These are phyloP conservation scores for Tetragonula clypearis DNA, from an alignment of 1,140 invertebrate species.

Conservation along the genomic window DNA sequence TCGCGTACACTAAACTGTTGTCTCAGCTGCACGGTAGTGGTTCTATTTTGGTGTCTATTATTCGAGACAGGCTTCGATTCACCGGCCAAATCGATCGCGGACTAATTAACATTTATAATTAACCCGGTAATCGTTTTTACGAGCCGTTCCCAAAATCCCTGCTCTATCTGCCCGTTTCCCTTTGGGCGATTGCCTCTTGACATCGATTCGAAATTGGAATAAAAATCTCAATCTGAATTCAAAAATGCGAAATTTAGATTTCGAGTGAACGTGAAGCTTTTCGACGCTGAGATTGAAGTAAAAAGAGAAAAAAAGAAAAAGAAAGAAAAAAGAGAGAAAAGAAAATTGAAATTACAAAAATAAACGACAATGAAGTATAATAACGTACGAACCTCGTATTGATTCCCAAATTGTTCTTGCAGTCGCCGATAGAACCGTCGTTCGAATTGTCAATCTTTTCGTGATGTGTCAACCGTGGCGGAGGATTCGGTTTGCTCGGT, in stretches of 20 bases:
- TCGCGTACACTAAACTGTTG: conserved; percentile 72
- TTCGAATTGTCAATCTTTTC: conserved; percentile 73
- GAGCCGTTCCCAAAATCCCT: conserved; percentile 50
- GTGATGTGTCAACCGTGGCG: conserved; percentile 78
- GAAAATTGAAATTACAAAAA: neutral
- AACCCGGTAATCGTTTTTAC: conserved; percentile 75
- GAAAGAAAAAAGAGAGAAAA: neutral
- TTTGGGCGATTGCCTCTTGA: neutral
- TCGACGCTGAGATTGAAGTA: neutral
- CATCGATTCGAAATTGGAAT: neutral
- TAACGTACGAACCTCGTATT: conserved; percentile 47
- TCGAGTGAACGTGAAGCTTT: neutral
- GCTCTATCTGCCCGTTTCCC: neutral
- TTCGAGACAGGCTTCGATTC: conserved; percentile 78
- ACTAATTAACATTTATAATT: conserved; percentile 83
- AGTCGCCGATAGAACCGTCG: conserved; percentile 46
- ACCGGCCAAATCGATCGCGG: conserved; percentile 81
- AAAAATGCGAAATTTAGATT: neutral
- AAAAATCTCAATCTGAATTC: neutral
- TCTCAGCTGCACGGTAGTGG: conserved; percentile 68
- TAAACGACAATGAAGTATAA: neutral
- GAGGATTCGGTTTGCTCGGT: conserved; percentile 79
- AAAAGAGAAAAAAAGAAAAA: too few species aligned
- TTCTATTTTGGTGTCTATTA: conserved; percentile 81
- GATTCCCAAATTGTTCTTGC: conserved; percentile 46